phyloP scores from a whole-genome alignment of 2,888 invertebrate species.

The Anticlea derivata region DNA sequence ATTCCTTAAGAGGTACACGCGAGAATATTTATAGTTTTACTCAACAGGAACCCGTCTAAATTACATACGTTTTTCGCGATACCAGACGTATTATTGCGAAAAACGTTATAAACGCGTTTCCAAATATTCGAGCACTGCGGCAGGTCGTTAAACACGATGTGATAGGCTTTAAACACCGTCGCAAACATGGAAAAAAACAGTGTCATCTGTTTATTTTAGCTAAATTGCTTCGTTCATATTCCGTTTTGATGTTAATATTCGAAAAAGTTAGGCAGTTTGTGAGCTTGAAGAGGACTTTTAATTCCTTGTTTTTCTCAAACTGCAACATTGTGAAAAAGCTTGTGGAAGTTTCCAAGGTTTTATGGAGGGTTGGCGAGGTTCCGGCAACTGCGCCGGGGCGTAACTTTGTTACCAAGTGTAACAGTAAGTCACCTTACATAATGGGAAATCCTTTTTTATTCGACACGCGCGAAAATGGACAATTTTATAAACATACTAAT shows the following conservation, averaged over 20 bases:
- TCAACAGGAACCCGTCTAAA: too few species aligned
- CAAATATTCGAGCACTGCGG: slow-evolving; percentile 18
- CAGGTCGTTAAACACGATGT: slow-evolving; percentile 12
- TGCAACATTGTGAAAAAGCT: slow-evolving; percentile 60
- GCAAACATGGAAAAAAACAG: slow-evolving; percentile 29
- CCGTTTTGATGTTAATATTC: slow-evolving; percentile 36
- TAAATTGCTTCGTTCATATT: slow-evolving; percentile 35
- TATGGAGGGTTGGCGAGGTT: slow-evolving; percentile 52
- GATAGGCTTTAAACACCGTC: slow-evolving; percentile 20
- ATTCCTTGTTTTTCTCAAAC: slow-evolving; percentile 55
- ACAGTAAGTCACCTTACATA: slow-evolving; percentile 62
- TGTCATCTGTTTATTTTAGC: slow-evolving; percentile 31
- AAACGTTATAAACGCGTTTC: background rate
- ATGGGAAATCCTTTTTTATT: slow-evolving; percentile 65
- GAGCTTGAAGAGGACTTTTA: slow-evolving; percentile 44
- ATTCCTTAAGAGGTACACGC: too few species aligned
- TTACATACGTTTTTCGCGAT: too few species aligned
- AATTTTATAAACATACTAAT: slow-evolving; percentile 43
- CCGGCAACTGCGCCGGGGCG: slow-evolving; percentile 52
- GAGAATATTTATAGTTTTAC: too few species aligned
- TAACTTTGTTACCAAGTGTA: slow-evolving; percentile 64
- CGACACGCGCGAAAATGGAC: slow-evolving; percentile 41
- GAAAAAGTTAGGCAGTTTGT: slow-evolving; percentile 42
- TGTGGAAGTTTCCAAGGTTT: slow-evolving; percentile 57
- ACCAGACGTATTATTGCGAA: background rate